These are phyloP conservation scores for Callaeas wilsoni DNA, from an alignment of 2,113 vertebrate genomes.

Conservation along the genomic window DNA sequence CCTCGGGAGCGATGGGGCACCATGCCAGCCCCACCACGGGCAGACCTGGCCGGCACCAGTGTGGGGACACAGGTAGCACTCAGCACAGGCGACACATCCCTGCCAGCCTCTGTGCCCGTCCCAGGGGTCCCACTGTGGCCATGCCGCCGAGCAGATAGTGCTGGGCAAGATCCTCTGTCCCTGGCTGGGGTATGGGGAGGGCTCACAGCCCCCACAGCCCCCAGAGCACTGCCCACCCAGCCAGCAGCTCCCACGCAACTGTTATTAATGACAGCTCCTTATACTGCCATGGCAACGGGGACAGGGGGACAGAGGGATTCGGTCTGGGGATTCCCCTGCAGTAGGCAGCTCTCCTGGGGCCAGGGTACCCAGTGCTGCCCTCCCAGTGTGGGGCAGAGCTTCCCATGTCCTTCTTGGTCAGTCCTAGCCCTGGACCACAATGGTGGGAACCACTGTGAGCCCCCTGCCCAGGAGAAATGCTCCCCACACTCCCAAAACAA, in stretches of 20 bases:
- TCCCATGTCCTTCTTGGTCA: background rate
- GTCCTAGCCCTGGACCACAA: no score
- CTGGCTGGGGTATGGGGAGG: background rate
- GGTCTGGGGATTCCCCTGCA: background rate
- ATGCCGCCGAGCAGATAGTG: background rate
- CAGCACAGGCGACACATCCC: background rate
- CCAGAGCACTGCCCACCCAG: background rate
- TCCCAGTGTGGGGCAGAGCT: background rate
- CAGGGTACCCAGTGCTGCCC: rapidly evolving
- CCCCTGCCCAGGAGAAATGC: rapidly evolving
- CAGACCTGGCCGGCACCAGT: rapidly evolving
- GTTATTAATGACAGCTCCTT: background rate
- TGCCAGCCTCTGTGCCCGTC: background rate
- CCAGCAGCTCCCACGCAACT: background rate
- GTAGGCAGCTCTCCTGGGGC: background rate
- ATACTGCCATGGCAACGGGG: slow-evolving; percentile 5
- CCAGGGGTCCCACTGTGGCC: rapidly evolving
- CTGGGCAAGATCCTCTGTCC: background rate
- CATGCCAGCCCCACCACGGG: background rate
- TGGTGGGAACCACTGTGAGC: rapidly evolving
- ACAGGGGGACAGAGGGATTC: background rate
- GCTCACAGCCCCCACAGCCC: background rate
- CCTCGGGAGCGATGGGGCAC: background rate
- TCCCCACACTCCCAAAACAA: rapidly evolving
- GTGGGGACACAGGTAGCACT: background rate